These are phyloP conservation scores for Drosophila nannoptera DNA, from an alignment of 1,140 invertebrate species.

Conservation along the genomic window DNA sequence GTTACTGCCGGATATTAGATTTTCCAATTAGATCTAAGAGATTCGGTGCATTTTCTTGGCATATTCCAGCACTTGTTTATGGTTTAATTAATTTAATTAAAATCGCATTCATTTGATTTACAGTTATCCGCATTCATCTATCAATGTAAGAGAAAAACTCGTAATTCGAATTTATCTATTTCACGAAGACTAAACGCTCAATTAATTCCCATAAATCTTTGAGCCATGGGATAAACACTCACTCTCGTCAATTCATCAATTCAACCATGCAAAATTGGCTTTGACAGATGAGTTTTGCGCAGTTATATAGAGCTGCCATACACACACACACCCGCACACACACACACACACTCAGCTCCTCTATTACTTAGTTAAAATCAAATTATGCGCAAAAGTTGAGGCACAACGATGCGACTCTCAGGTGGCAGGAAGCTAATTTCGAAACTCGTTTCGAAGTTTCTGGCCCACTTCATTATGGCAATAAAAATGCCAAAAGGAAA, in stretches of 20 bases:
- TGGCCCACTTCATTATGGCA: constrained; percentile 7
- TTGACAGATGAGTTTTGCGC: constrained; percentile 18
- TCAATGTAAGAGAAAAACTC: background rate
- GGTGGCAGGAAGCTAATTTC: constrained; percentile 54
- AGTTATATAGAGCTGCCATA: constrained; percentile 15
- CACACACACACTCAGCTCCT: background rate
- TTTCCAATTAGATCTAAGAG: no score
- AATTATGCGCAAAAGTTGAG: constrained; percentile 27
- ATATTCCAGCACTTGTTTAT: background rate
- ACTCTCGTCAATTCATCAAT: constrained; percentile 26
- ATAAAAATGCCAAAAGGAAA: constrained; percentile 35
- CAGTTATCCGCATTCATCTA: background rate
- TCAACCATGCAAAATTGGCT: constrained; percentile 7
- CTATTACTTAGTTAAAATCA: constrained; percentile 24
- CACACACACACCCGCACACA: background rate
- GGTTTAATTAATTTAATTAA: background rate
- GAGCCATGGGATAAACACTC: constrained; percentile 9
- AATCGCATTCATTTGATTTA: background rate
- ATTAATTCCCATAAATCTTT: constrained; percentile 10
- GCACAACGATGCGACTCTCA: constrained; percentile 25
- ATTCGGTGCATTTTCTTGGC: no score
- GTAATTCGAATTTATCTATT: constrained; percentile 1
- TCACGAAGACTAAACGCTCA: background rate
- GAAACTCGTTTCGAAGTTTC: constrained; percentile 40
- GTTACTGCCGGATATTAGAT: no score